A percentile compares a stretch with the other conserved stretches of the same genome.
These are phyloP conservation scores for Elgaria multicarinata DNA, from an alignment of 2,113 vertebrate species.

Conservation along the genomic window DNA sequence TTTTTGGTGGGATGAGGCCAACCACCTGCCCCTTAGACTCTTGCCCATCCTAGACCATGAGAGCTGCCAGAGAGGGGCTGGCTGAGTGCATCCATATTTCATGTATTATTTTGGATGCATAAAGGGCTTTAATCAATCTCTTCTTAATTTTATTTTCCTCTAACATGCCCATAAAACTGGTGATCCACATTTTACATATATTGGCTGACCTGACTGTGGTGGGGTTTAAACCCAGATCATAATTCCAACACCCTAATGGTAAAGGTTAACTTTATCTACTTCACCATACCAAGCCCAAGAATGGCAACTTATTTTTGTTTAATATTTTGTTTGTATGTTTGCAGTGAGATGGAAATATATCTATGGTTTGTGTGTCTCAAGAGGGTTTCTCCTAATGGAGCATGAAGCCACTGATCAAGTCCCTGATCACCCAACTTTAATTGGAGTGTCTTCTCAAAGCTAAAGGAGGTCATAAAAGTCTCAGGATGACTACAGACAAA, in stretches of 20 bases:
- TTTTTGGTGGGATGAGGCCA: too few species aligned
- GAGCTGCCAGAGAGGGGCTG: too few species aligned
- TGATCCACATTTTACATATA: neutral
- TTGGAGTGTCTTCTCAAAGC: neutral
- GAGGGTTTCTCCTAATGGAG: neutral
- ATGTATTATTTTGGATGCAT: too few species aligned
- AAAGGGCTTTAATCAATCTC: too few species aligned
- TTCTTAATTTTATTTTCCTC: too few species aligned
- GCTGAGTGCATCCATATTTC: too few species aligned
- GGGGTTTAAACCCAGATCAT: neutral
- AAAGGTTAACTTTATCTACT: neutral
- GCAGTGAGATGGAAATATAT: neutral
- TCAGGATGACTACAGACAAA: neutral
- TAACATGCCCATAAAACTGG: too few species aligned
- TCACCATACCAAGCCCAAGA: neutral
- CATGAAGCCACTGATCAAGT: neutral
- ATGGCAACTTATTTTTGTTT: neutral
- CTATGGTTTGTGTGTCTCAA: neutral
- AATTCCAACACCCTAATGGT: neutral
- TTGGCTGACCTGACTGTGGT: neutral
- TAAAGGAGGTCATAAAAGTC: neutral
- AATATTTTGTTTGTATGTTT: neutral
- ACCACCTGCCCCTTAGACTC: too few species aligned
- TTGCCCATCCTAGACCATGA: too few species aligned
- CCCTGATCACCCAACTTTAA: neutral